These are phyloP conservation scores for Calycopis cecrops DNA, from an alignment of 1,140 invertebrate genomes.

Conservation along the genomic window DNA sequence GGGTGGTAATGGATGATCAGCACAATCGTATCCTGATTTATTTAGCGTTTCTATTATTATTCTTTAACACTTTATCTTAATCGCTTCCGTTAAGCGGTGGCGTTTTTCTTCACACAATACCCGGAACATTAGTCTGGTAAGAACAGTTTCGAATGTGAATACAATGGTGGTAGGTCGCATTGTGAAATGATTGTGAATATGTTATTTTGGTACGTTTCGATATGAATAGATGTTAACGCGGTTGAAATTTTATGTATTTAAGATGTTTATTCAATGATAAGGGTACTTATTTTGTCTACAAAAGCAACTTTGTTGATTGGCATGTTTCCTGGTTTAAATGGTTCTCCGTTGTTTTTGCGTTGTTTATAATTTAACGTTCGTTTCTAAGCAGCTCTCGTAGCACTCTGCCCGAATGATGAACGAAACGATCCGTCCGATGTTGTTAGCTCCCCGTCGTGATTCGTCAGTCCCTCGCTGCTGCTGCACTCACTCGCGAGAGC, in stretches of 20 bases:
- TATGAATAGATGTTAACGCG: constrained; percentile 2
- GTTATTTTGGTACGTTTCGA: constrained; percentile 5
- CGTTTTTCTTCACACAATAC: no score
- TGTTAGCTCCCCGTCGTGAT: constrained; percentile 49
- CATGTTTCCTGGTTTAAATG: constrained; percentile 2
- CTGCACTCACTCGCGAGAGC: constrained; percentile 11
- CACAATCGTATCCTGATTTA: no score
- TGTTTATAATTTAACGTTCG: constrained; percentile 21
- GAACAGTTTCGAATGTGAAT: no score
- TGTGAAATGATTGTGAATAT: constrained; percentile 10
- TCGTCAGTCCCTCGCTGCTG: constrained; percentile 3
- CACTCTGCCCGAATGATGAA: constrained; percentile 41
- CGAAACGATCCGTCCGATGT: constrained; percentile 67
- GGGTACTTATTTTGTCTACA: constrained; percentile 6
- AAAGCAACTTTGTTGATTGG: background rate
- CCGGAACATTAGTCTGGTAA: no score
- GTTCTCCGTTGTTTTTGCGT: background rate
- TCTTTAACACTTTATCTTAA: no score
- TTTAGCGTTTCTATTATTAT: no score
- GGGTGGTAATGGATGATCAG: no score
- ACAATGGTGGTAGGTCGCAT: background rate
- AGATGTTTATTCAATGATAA: background rate
- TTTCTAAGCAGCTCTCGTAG: constrained; percentile 32
- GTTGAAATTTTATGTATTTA: constrained; percentile 12
- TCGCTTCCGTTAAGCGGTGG: no score